Percentiles rank a stretch among this genome's conserved stretches.
phyloP scores from a whole-genome alignment of 1,140 invertebrate genomes.

The Scaptomyza pallida region DNA sequence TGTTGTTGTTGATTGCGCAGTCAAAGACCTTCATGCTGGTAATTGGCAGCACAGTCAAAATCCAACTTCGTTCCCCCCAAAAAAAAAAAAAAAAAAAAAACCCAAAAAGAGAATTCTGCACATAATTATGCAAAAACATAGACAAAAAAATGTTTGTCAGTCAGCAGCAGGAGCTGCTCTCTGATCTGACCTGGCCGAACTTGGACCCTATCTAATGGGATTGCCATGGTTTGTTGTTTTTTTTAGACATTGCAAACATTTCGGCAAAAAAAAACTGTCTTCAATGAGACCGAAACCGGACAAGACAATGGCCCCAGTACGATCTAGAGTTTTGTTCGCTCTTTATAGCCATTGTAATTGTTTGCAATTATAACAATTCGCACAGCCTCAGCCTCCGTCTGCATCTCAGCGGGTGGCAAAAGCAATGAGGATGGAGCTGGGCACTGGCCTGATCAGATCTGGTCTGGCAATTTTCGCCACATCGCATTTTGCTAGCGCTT shows the following conservation, averaged over 20 bases:
- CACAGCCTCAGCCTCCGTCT: slow-evolving; percentile 28
- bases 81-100: slow-evolving; percentile 25
- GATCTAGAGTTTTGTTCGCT: slow-evolving; percentile 8
- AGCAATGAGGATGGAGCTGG: slow-evolving; percentile 39
- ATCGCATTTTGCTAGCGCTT: slow-evolving; percentile 33
- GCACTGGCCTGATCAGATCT: slow-evolving; percentile 17
- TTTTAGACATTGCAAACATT: slow-evolving; percentile 42
- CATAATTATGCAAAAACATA: slow-evolving; percentile 70
- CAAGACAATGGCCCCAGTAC: slow-evolving; percentile 44
- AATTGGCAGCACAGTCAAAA: slow-evolving; percentile 68
- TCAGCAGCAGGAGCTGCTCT: slow-evolving; percentile 44
- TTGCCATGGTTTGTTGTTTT: slow-evolving; percentile 30
- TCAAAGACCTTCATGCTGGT: slow-evolving; percentile 81
- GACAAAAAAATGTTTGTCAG: slow-evolving; percentile 30
- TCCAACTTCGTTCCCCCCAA: slow-evolving; percentile 35
- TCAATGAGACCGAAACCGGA: slow-evolving; percentile 17
- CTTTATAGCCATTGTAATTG: slow-evolving; percentile 69
- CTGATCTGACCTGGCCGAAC: slow-evolving; percentile 35
- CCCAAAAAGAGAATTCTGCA: slow-evolving; percentile 41
- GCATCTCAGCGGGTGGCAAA: slow-evolving; percentile 61
- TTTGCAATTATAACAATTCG: slow-evolving; percentile 76
- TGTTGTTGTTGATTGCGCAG: slow-evolving; percentile 65
- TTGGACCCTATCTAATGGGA: slow-evolving; percentile 50
- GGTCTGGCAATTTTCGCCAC: slow-evolving; percentile 64
- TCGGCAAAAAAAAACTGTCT: slow-evolving; percentile 40